These are phyloP conservation scores for Phengaris arion DNA, from an alignment of 2,888 invertebrate species.

Conservation along the genomic window DNA sequence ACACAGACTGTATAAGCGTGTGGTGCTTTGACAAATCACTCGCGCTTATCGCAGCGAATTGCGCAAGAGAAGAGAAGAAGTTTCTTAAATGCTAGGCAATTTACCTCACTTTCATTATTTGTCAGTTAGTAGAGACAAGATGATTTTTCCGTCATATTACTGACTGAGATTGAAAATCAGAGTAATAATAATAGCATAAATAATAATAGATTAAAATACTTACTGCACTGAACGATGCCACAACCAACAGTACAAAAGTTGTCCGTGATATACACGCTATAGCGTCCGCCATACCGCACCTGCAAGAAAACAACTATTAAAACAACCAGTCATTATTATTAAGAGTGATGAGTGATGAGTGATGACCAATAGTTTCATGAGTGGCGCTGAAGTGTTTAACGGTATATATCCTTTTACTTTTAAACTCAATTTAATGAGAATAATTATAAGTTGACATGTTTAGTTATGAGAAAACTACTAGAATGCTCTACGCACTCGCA, in stretches of 20 bases:
- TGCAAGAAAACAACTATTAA: constrained; percentile 48
- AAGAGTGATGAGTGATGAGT: constrained; percentile 17
- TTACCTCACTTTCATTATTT: no score
- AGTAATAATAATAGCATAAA: neutral
- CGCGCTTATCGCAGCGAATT: no score
- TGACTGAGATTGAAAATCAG: no score
- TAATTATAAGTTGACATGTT: neutral
- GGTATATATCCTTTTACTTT: neutral
- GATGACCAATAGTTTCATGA: constrained; percentile 18
- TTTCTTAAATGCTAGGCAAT: no score
- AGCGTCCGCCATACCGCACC: constrained; percentile 72
- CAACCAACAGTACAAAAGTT: constrained; percentile 63
- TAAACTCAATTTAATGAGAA: neutral
- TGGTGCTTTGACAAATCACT: no score
- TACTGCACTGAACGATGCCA: constrained; percentile 65
- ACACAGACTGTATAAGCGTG: no score
- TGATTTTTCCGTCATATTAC: no score
- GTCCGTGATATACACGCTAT: constrained; percentile 67
- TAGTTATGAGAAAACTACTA: no score
- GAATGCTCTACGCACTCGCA: no score
- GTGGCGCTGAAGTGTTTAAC: constrained; percentile 9
- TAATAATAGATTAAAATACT: constrained; percentile 45
- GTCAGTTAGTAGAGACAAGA: no score
- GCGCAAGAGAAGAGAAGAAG: no score
- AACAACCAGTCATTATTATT: constrained; percentile 15